Evolutionary conservation across 2,113 vertebrate genomes (phyloP).

Genomic region (Atlantisia rogersi): DNA sequence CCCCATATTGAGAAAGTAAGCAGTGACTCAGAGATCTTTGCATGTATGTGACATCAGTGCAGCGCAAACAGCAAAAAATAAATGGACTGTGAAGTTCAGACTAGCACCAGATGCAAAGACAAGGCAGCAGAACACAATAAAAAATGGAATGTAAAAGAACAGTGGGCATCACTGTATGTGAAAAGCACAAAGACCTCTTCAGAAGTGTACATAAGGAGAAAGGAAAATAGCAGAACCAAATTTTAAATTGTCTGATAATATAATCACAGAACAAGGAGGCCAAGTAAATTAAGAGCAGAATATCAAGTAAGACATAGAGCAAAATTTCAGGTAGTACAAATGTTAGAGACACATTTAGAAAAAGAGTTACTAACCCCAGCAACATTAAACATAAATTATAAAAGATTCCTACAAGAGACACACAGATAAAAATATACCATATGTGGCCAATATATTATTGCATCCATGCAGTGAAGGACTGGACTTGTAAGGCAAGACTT

Average conservation of each 20-base stretch:
- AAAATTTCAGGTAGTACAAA: background rate
- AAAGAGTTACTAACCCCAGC: background rate
- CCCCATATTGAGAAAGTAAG: background rate
- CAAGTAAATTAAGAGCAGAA: background rate
- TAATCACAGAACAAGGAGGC: background rate
- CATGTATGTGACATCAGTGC: background rate
- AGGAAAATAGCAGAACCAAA: background rate
- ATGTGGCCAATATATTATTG: background rate
- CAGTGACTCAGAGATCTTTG: background rate
- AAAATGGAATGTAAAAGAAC: background rate
- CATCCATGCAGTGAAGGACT: background rate
- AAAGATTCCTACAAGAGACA: background rate
- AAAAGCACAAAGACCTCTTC: background rate
- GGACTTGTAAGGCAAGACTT: background rate
- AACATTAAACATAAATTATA: background rate
- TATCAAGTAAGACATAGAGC: background rate
- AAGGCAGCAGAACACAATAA: slow-evolving; percentile 5
- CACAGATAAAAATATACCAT: background rate
- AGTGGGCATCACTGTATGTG: background rate
- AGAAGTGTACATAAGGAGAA: background rate
- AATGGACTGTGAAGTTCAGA: slow-evolving; percentile 25
- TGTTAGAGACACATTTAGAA: background rate
- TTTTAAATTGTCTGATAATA: background rate
- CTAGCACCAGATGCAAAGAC: slow-evolving; percentile 17
- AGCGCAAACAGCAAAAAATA: background rate